phyloP scores from a whole-genome alignment of 2,113 vertebrate species.

The Noctilio leporinus region DNA sequence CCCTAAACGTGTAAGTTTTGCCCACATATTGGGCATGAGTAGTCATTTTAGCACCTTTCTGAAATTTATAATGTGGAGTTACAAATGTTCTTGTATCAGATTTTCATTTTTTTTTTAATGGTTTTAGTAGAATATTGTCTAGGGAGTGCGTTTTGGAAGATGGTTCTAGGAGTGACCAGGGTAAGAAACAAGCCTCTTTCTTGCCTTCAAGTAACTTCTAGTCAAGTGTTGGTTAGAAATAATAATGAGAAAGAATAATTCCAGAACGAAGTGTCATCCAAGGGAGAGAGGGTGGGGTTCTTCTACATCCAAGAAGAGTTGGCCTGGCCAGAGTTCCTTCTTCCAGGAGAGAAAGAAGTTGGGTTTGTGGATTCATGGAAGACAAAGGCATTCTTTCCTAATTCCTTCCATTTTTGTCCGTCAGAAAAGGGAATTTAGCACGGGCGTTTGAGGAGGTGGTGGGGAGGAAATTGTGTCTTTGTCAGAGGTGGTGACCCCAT shows the following conservation, averaged over 20 bases:
- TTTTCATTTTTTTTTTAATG: no score
- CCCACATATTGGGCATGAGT: neutral
- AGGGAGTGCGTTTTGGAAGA: neutral
- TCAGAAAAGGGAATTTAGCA: neutral
- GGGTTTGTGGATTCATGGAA: neutral
- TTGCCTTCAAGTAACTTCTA: neutral
- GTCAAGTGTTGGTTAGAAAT: neutral
- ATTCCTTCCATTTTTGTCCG: neutral
- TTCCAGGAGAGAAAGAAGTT: neutral
- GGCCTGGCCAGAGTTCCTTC: neutral
- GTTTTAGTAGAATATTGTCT: neutral
- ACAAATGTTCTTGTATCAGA: neutral
- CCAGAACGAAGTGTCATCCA: neutral
- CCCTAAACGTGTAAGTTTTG: neutral
- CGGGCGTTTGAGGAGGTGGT: neutral
- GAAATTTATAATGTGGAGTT: neutral
- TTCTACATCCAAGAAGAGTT: neutral
- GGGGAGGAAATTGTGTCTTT: neutral
- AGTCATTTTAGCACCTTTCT: neutral
- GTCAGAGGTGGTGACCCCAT: neutral
- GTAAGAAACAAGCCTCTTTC: neutral
- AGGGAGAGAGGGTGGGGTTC: neutral
- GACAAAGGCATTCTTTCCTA: neutral
- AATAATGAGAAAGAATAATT: neutral
- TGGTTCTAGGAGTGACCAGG: neutral